A percentile compares a stretch with the other conserved stretches of the same genome.
phyloP scores from a whole-genome alignment of 2,888 invertebrate genomes.

The Scaptomyza reducta region DNA sequence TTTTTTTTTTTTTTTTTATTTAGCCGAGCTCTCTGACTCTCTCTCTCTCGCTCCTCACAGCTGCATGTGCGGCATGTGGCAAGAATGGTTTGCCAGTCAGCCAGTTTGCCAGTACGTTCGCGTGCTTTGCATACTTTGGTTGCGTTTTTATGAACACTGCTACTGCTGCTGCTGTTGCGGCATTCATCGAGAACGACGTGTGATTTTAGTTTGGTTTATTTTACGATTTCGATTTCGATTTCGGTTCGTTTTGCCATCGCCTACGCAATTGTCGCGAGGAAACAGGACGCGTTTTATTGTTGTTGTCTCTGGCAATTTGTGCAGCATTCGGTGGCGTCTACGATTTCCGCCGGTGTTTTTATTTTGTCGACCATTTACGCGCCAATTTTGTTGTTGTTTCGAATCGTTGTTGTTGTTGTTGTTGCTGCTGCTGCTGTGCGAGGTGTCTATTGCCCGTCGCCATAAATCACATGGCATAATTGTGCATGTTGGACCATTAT shows the following conservation, averaged over 20 bases:
- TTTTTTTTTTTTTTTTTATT: too few relatives aligned
- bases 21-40: conserved; percentile 63
- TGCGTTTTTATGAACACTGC: conserved; percentile 72
- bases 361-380: conserved; percentile 40
- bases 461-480: conserved; percentile 73
- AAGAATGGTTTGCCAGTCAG: conserved; percentile 54
- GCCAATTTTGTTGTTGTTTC: conserved; percentile 54
- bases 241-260: conserved; percentile 22
- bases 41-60: conserved; percentile 47
- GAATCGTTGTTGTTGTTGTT: conserved; percentile 2
- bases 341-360: conserved; percentile 43
- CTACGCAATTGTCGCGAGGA: conserved; percentile 37
- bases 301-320: conserved; percentile 37
- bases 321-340: conserved; percentile 32
- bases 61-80: conserved; percentile 59
- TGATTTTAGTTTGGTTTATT: conserved; percentile 27
- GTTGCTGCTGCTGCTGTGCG: not conserved
- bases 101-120: conserved; percentile 82
- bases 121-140: conserved; percentile 83
- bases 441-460: conserved; percentile 22
- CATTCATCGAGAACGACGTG: conserved; percentile 25
- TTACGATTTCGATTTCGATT: conserved; percentile 27
- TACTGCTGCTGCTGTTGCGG: conserved; percentile 49
- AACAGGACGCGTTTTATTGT: conserved; percentile 2
- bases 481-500: conserved; percentile 54